Evolutionary conservation across 2,888 invertebrate genomes (phyloP).

Genomic region (Chrysolina americana): DNA sequence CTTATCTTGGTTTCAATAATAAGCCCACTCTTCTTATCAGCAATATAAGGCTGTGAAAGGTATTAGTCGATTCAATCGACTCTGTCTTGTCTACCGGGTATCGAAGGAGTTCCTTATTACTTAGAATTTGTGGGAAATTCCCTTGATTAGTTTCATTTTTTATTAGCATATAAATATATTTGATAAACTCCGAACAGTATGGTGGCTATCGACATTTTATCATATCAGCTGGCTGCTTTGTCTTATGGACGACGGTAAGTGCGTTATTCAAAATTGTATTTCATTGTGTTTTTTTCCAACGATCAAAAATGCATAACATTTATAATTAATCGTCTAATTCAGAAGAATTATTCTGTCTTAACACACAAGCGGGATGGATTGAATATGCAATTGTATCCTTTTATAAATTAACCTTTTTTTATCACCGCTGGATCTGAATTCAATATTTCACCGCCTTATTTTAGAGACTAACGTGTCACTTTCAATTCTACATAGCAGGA

Average conservation of each 20-base stretch:
- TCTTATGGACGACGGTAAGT: constrained; percentile 41
- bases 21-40: constrained; percentile 42
- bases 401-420: too few relatives aligned
- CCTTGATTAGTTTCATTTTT: neutral
- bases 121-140: constrained; percentile 21
- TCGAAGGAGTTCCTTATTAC: constrained; percentile 9
- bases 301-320: too few relatives aligned
- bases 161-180: constrained; percentile 1
- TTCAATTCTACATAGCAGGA: too few relatives aligned
- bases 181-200: constrained; percentile 20
- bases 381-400: too few relatives aligned
- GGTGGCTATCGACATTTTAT: constrained; percentile 47
- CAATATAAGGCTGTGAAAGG: constrained; percentile 46
- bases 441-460: too few relatives aligned
- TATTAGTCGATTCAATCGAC: constrained; percentile 36
- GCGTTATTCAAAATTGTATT: neutral
- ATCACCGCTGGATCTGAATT: too few relatives aligned
- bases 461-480: too few relatives aligned
- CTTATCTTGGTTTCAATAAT: constrained; percentile 8
- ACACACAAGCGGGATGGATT: too few relatives aligned
- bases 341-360: too few relatives aligned
- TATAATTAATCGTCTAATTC: too few relatives aligned
- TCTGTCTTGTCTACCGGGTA: constrained; percentile 38
- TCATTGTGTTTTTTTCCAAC: too few relatives aligned
- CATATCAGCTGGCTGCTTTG: constrained; percentile 49